phyloP scores from a whole-genome alignment of 2,113 vertebrate genomes.

The Holacanthus passer region DNA sequence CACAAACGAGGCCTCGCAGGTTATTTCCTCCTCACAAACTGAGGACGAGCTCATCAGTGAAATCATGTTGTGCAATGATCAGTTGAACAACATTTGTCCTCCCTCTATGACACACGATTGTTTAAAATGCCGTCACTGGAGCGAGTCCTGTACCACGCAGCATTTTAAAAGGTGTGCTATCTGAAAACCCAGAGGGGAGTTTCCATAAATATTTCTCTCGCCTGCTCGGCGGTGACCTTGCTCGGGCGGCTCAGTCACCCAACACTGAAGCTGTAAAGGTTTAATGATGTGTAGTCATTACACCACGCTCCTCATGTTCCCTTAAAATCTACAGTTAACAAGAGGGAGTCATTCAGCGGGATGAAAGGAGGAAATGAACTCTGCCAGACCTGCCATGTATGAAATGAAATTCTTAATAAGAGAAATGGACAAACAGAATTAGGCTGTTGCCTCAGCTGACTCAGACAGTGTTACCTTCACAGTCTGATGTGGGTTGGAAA shows the following conservation, averaged over 20 bases:
- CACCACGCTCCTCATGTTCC: neutral
- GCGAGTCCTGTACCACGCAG: neutral
- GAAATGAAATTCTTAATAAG: neutral
- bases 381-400: neutral
- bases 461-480: neutral
- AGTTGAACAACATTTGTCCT: neutral
- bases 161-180: slow-evolving; percentile 19
- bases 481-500: neutral
- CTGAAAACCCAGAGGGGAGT: slow-evolving; percentile 6
- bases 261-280: neutral
- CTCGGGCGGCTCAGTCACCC: neutral
- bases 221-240: slow-evolving; percentile 12
- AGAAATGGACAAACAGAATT: neutral
- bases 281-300: neutral
- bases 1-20: neutral
- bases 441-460: neutral
- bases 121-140: neutral
- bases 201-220: neutral
- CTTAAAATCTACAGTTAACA: neutral
- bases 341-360: neutral
- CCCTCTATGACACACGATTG: neutral
- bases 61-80: neutral
- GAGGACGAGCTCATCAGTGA: neutral
- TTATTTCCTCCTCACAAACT: neutral
- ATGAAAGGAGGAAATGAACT: neutral